Conservation (phyloP, 2,113 vertebrate species). For the Thermophis baileyi region DNA sequence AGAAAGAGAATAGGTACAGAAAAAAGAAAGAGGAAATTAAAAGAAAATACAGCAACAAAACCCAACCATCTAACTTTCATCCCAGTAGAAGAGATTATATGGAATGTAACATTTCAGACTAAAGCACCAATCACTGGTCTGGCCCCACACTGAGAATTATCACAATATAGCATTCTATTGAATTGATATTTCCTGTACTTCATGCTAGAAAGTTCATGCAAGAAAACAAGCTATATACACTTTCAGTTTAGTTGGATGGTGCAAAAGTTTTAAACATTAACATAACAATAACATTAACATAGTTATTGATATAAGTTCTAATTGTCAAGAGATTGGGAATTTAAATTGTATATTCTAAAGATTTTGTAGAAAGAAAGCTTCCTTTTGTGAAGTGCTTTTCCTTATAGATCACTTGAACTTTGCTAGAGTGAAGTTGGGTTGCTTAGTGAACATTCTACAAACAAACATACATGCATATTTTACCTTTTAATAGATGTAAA, state of each 20-base stretch:
- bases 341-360: not conserved
- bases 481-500: not conserved
- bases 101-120: not conserved
- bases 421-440: not conserved
- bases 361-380: not conserved
- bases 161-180: not conserved
- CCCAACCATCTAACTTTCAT: not conserved
- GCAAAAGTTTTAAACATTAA: not conserved
- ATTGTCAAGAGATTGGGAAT: not conserved
- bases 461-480: not conserved
- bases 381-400: not conserved
- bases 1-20: not conserved
- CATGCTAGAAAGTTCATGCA: not conserved
- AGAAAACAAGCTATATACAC: not conserved
- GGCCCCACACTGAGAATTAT: not conserved
- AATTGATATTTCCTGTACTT: not conserved
- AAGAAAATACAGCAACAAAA: not conserved
- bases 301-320: not conserved
- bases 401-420: not conserved
- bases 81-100: not conserved
- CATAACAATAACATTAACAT: not conserved
- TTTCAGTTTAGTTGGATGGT: not conserved
- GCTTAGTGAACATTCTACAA: not conserved
- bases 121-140: not conserved
- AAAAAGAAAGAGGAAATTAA: not conserved